Base-by-base conservation (phyloP, 1,140 invertebrate species). In the Neocloeon triangulifer region DNA sequence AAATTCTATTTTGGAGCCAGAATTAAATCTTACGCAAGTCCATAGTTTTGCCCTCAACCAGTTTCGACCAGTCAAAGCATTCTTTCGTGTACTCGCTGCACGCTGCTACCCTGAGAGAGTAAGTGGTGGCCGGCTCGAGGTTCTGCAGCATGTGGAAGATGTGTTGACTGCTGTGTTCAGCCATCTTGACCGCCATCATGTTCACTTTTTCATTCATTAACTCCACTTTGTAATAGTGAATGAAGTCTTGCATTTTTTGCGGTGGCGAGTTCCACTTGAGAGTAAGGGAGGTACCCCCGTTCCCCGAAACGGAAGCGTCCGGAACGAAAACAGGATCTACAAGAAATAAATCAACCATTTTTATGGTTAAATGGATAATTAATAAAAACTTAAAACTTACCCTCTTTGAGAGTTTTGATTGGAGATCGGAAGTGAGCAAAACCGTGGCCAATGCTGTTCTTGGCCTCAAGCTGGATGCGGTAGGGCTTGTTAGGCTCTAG, bases 211-310 rank as follows among this genome's bases (percentile, higher is more conserved):
- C n/a, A n/a, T n/a, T n/a, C n/a, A n/a, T n/a, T n/a, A n/a, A n/a
- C n/a, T n/a, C n/a, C n/a, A 80, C 46, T 35, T 69, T 58, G 42
- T 78, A 77, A 53, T 73, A 76, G 43, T 78, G 73, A 33, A 81
- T 66, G 44, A 73, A 64, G 37, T 77, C 66, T 16, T 60, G 53
- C 17, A 78, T 53, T 39, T 69, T 55, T 5, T 56, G 45, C 0
- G 72, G 62, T 2, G 76, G 74, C 2, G 60, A 51, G 26, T 58
- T 60, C 74, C 77, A 81, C 0, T 69, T 68, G 33, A 85, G 69
- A 1, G 76, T 80, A 19, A 82, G 73, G 0, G 75, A 76, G 15
- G 66, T 68, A 2, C 68, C 61, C 0, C 75, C 77, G 34, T 70
- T 70, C 0, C 77, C 78, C 36, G 76, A 80, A 0, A 79, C 66